Evolutionary conservation across 2,797 vertebrate genomes (phyloP).

Genomic region (Holocentrus rufus): DNA sequence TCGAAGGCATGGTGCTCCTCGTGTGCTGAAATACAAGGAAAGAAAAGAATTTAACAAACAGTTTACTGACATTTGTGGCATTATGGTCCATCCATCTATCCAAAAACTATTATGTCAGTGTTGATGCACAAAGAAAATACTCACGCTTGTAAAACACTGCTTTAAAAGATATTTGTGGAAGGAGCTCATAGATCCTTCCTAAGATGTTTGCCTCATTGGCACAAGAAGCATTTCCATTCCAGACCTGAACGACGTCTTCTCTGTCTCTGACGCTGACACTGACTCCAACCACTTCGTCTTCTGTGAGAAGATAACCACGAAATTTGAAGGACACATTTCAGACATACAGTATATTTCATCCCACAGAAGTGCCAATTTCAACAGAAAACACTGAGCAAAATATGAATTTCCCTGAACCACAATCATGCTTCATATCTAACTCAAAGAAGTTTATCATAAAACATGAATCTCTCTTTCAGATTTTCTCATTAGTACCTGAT

Average conservation of each 20-base stretch:
- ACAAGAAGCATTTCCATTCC: slow-evolving; percentile 92
- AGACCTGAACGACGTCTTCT: slow-evolving; percentile 94
- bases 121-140: slow-evolving; percentile 67
- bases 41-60: slow-evolving; percentile 16
- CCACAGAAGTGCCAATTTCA: not conserved
- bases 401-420: not conserved
- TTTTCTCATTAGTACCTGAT: slow-evolving; percentile 82
- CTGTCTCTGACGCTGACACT: slow-evolving; percentile 93
- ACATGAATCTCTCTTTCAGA: not conserved
- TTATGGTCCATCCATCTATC: not conserved
- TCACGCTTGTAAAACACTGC: slow-evolving; percentile 97
- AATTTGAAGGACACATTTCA: not conserved
- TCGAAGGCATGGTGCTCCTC: slow-evolving; percentile 97
- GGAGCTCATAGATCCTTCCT: slow-evolving; percentile 91
- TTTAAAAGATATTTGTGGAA: slow-evolving; percentile 93
- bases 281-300: slow-evolving; percentile 94
- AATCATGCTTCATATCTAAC: not conserved
- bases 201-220: slow-evolving; percentile 90
- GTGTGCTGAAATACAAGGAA: slow-evolving; percentile 84
- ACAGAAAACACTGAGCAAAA: not conserved
- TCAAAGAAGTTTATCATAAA: not conserved
- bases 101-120: not conserved
- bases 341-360: not conserved
- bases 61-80: not conserved
- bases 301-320: slow-evolving; percentile 71